Evolutionary conservation across 2,113 vertebrate species (phyloP), one percentile per base, ranked within the genome.

Genomic region (Clarias macrocephalus): DNA sequence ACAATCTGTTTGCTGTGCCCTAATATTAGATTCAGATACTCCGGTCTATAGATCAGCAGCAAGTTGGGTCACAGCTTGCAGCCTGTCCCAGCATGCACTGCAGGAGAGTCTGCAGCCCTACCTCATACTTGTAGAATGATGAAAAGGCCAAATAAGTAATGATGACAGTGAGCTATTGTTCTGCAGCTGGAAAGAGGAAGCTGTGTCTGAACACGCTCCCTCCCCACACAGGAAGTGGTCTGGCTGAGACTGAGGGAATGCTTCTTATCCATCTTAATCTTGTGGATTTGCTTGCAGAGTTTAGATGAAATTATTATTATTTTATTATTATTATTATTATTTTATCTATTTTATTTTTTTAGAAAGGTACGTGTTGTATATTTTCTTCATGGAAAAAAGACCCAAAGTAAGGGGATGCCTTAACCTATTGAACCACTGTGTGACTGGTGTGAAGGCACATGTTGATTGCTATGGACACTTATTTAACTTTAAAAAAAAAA

Each of bases 71-170:
- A 52, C 76, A 79, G 88, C 80, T 76, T 79, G 83, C 87, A 87
- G 89, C 93, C 79, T 94, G 91, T 94, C 93, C 93, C 93, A 93
- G 92, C 92, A 93, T 93, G 93, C 95, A 90, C 92, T 93, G 92
- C 88, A n/a, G 87, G 79, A 90, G 79, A 66, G 86, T 89, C 89
- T 37, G 75, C 86, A 77, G 82, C 88, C 54, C 76, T 88, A 89
- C 91, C 89, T 89, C 93, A 94, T 95, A 91, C 77, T 92, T 94
- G 72, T 72, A 63, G 84, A 89, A 88, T 96, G 94, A 96, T 91
- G 92, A 95, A 93, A 95, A 86, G 75, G 83, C 88, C 88, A 90
- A 92, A 92, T 92, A 87, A 86, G 86, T 83, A 91, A 75, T 60
- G 33, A 48, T 86, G 88, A 94, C 90, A 94, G 89, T 92, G 90